These are phyloP conservation scores for Characodon lateralis DNA, from an alignment of 2,797 vertebrate species.

Conservation along the genomic window DNA sequence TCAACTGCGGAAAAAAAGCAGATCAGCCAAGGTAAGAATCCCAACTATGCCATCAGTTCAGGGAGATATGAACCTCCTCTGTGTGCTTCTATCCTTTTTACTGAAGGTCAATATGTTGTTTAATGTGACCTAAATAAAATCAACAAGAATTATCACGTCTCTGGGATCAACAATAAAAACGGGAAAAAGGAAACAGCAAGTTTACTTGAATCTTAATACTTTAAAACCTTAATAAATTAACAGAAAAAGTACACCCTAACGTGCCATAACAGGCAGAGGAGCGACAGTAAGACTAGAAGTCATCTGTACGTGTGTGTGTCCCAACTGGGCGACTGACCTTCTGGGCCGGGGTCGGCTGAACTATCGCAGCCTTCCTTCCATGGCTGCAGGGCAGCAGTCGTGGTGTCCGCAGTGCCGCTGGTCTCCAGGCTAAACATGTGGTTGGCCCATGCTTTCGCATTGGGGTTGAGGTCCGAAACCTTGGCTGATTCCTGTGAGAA, in stretches of 20 bases:
- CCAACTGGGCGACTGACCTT: conserved; percentile 56
- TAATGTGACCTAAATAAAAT: neutral
- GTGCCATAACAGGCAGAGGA: neutral
- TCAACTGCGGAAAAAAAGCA: no score
- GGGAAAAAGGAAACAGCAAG: neutral
- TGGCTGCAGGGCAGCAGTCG: conserved; percentile 84
- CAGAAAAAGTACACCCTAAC: neutral
- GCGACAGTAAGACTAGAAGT: no score
- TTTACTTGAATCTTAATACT: neutral
- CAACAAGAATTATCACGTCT: no score
- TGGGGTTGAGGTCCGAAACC: conserved; percentile 98
- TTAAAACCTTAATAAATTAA: neutral
- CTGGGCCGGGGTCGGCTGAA: conserved; percentile 76
- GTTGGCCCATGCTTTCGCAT: conserved; percentile 99
- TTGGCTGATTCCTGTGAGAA: conserved; percentile 89
- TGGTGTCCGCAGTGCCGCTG: conserved; percentile 82
- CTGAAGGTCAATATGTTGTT: neutral
- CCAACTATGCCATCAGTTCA: no score
- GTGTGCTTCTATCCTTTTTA: neutral
- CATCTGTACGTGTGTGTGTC: neutral
- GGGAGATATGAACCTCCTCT: neutral
- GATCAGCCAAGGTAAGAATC: no score
- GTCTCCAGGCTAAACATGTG: conserved; percentile 92
- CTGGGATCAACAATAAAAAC: neutral
- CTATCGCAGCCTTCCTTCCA: conserved; percentile 89